Evolutionary conservation across 2,113 vertebrate genomes (phyloP).

Genomic region (Pituophis catenifer): DNA sequence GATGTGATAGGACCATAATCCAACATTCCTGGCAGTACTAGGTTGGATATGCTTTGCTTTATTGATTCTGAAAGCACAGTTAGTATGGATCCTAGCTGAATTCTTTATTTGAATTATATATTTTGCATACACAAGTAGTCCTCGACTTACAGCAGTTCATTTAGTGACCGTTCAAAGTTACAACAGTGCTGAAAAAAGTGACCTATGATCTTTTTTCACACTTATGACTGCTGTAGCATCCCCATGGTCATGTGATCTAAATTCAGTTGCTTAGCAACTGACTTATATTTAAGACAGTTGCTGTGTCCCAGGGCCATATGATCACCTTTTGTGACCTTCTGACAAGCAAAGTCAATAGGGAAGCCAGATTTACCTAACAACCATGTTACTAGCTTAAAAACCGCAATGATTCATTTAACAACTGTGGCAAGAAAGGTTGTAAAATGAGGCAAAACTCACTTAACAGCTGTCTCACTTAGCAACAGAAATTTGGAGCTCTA

Average conservation of each 20-base stretch:
- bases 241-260: not conserved
- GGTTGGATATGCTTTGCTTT: not conserved
- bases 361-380: not conserved
- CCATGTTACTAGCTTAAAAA: not conserved
- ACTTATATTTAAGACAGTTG: not conserved
- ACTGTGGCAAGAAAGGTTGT: not conserved
- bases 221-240: not conserved
- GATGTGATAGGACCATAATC: not conserved
- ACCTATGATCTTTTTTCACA: not conserved
- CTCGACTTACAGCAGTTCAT: no score
- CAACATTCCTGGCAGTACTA: not conserved
- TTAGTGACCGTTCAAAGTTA: no score
- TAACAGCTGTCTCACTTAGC: not conserved
- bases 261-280: not conserved
- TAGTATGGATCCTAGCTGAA: not conserved
- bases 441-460: not conserved
- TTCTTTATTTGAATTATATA: not conserved
- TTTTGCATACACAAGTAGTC: not conserved
- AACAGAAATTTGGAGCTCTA: not conserved
- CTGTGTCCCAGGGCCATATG: not conserved
- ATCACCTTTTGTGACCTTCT: not conserved
- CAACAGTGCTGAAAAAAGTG: no score
- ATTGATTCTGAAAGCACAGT: not conserved
- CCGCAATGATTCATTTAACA: not conserved
- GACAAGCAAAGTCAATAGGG: not conserved